Evolutionary conservation across 1,140 invertebrate species (phyloP).

Genomic region (Drosophila grimshawi): DNA sequence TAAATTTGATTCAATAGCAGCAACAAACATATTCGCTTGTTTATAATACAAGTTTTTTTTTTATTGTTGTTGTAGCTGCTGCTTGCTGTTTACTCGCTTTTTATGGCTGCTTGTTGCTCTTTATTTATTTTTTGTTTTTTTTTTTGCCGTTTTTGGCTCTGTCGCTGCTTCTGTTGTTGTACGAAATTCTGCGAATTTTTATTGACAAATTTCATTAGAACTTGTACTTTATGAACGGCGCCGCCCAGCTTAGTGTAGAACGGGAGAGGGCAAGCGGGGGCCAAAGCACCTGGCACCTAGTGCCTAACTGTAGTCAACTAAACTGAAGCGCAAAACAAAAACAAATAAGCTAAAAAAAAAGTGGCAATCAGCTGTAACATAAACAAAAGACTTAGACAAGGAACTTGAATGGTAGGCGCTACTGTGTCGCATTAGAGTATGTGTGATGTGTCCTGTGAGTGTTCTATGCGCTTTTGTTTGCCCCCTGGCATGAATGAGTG

Average conservation of each 20-base stretch:
- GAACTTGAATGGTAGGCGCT: constrained; percentile 53
- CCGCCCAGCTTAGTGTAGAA: constrained; percentile 5
- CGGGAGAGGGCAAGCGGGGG: not conserved
- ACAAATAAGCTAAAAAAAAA: constrained; percentile 1
- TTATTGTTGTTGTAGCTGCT: constrained; percentile 35
- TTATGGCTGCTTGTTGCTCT: constrained; percentile 29
- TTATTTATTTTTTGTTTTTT: constrained; percentile 42
- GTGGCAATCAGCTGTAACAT: constrained; percentile 34
- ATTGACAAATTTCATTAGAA: constrained; percentile 82
- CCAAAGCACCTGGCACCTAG: constrained; percentile 24
- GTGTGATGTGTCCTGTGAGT: not conserved
- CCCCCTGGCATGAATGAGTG: not conserved
- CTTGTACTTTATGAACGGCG: constrained; percentile 50
- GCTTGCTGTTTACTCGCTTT: constrained; percentile 8
- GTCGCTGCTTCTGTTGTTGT: constrained; percentile 44
- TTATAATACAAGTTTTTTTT: constrained; percentile 42
- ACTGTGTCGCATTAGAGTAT: not conserved
- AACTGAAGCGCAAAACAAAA: constrained; percentile 61
- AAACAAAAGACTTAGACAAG: constrained; percentile 74
- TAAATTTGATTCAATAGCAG: constrained; percentile 76
- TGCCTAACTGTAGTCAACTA: constrained; percentile 76
- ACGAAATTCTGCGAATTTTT: constrained; percentile 76
- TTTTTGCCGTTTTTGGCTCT: constrained; percentile 23
- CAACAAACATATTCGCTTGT: constrained; percentile 60
- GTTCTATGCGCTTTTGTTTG: not conserved